Evolutionary conservation across 30 jellyfish, hydroid and myxozoan species (phyloP), one percentile per base, ranked within the genome.

Genomic region (Calvadosia cruxmelitensis): DNA sequence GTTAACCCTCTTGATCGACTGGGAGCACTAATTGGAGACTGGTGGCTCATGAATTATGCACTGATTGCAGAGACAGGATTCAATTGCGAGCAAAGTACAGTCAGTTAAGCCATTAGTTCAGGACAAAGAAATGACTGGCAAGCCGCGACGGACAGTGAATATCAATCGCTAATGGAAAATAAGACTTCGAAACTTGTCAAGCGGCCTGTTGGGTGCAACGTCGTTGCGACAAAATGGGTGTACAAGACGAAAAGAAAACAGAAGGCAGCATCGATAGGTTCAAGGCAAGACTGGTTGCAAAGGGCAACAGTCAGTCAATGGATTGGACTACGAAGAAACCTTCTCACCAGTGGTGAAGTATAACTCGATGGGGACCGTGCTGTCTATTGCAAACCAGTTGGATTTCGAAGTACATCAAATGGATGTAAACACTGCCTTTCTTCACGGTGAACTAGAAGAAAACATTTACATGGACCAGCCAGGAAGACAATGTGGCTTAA

Each of bases 351-450:
- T 79, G 52, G 86, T 69, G 31, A 64, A 77, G 50, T 63, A 80
- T 35, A 52, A 69, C 28, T 73, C 85, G 16, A 72, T 80, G 24
- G 34, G 76, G 23, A 52, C 85, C 0, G 53, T 80, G 36, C 81
- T 80, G 15, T 78, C 93, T 29, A 32, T 80, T 29, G 81, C 86
- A 51, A 80, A 72, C 57, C 49, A 25, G 27, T 78, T 33, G 20
- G 72, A 80, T 49, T 66, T 72, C 25, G 93, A 80, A 65, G 69
- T 71, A 27, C 93, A 80, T 66, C 93, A 80, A 74, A 72, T 80
- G 86, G 93, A 80, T 62, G 86, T 72, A 30, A 72, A 80, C 33
- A 80, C 86, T 0, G 93, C 93, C 27, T 80, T 72, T 63, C 72
- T 80, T 1, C 65, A 73, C 73, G 93, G 93, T 50, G 20, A 69